A percentile compares a stretch with the other conserved stretches of the same genome.
Evolutionary conservation across 2,113 vertebrate genomes (phyloP).

Genomic region (Tragelaphus strepsiceros): DNA sequence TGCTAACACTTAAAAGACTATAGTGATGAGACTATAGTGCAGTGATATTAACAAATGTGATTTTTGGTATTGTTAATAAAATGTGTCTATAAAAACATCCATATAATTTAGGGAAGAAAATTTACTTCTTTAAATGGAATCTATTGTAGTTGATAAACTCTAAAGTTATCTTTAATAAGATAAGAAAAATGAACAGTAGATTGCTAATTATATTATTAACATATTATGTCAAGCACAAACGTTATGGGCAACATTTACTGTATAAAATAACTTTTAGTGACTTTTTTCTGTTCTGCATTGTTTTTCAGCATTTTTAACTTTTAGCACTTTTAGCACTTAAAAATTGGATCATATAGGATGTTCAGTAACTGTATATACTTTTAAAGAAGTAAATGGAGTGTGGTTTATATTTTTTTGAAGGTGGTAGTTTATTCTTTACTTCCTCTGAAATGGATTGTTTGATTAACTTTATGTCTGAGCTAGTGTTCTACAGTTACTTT

Average conservation of each 20-base stretch:
- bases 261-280: neutral
- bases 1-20: neutral
- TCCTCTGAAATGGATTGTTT: conserved; percentile 18
- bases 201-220: neutral
- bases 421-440: neutral
- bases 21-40: neutral
- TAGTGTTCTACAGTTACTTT: conserved; percentile 5
- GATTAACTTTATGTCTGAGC: neutral
- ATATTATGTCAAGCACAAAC: neutral
- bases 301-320: neutral
- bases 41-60: neutral
- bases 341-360: neutral
- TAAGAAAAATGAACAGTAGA: neutral
- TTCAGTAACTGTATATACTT: conserved; percentile 3
- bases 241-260: neutral
- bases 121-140: neutral
- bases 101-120: neutral
- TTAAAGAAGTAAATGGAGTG: neutral
- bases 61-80: neutral
- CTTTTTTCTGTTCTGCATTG: neutral
- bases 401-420: neutral
- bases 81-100: neutral
- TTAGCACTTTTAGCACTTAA: conserved; percentile 3
- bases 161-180: neutral
- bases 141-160: conserved; percentile 21